phyloP scores from a whole-genome alignment of 2,888 invertebrate genomes.

The Tribolium freemani region DNA sequence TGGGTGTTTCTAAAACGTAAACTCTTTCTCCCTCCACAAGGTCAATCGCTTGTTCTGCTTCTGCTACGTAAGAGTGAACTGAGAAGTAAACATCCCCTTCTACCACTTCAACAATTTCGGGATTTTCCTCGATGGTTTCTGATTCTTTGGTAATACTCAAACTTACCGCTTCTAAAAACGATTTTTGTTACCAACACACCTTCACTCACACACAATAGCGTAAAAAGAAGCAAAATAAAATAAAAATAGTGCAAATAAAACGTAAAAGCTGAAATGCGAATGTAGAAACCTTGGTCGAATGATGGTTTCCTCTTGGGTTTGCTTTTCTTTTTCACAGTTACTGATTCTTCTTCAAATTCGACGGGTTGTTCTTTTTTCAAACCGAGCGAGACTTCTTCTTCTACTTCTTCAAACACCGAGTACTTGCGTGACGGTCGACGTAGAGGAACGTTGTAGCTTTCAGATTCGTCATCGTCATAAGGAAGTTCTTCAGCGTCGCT shows the following conservation, averaged over 20 bases:
- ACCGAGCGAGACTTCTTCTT: conserved; percentile 71
- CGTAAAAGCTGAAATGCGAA: conserved; percentile 51
- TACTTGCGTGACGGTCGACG: conserved; percentile 70
- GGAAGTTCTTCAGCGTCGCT: conserved; percentile 71
- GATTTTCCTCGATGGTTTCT: conserved; percentile 60
- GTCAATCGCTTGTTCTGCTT: conserved; percentile 89
- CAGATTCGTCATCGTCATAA: conserved; percentile 73
- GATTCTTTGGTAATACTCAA: conserved; percentile 69
- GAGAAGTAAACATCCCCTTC: conserved; percentile 87
- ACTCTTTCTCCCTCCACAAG: conserved; percentile 92
- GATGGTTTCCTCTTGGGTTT: conserved; percentile 74
- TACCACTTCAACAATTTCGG: conserved; percentile 65
- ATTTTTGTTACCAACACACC: conserved; percentile 23
- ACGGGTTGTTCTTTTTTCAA: conserved; percentile 68
- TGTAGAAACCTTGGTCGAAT: conserved; percentile 75
- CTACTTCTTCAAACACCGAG: conserved; percentile 75
- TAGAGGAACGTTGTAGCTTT: conserved; percentile 69
- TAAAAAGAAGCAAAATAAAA: conserved; percentile 10
- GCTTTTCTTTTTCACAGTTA: conserved; percentile 75
- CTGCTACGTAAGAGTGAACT: conserved; percentile 87
- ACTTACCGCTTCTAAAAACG: conserved; percentile 64
- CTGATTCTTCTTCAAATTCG: conserved; percentile 77
- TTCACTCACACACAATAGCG: conserved; percentile 23
- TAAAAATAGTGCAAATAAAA: conserved; percentile 33
- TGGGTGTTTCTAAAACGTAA: conserved; percentile 84